Evolutionary conservation across 1,140 invertebrate species (phyloP).

Genomic region (Diprion similis): DNA sequence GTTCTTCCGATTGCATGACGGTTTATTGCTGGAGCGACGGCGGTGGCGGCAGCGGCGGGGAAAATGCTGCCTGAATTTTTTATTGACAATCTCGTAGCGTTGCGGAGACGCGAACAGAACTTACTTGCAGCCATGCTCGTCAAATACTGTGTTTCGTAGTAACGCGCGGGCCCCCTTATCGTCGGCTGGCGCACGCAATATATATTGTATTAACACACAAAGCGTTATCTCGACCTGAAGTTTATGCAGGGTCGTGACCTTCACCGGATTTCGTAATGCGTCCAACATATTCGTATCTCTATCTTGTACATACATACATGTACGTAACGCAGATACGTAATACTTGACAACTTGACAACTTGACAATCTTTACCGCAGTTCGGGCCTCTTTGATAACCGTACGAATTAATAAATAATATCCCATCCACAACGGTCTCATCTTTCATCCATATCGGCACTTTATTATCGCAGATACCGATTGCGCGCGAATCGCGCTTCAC

Average conservation of each 20-base stretch:
- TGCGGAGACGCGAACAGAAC: slow-evolving; percentile 31
- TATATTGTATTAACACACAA: slow-evolving; percentile 48
- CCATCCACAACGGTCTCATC: no score
- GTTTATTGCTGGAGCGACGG: not conserved
- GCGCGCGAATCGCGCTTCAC: no score
- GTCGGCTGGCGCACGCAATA: not conserved
- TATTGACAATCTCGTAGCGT: slow-evolving; percentile 19
- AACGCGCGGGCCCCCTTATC: slow-evolving; percentile 32
- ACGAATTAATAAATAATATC: no score
- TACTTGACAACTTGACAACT: no score
- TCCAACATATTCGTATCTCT: not conserved
- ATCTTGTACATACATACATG: no score
- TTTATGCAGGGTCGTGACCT: not conserved
- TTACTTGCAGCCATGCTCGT: slow-evolving; percentile 49
- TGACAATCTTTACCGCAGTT: no score
- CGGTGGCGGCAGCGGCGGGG: slow-evolving; percentile 12
- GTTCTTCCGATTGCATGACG: slow-evolving; percentile 31
- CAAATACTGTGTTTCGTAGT: slow-evolving; percentile 34
- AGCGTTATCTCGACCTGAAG: slow-evolving; percentile 18
- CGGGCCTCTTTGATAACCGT: no score
- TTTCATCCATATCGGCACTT: no score
- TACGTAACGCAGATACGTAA: no score
- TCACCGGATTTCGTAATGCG: not conserved
- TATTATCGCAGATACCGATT: no score
- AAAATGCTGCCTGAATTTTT: slow-evolving; percentile 13